These are phyloP conservation scores for Etia nguti DNA, from an alignment of 2,113 vertebrate species.

Conservation along the genomic window DNA sequence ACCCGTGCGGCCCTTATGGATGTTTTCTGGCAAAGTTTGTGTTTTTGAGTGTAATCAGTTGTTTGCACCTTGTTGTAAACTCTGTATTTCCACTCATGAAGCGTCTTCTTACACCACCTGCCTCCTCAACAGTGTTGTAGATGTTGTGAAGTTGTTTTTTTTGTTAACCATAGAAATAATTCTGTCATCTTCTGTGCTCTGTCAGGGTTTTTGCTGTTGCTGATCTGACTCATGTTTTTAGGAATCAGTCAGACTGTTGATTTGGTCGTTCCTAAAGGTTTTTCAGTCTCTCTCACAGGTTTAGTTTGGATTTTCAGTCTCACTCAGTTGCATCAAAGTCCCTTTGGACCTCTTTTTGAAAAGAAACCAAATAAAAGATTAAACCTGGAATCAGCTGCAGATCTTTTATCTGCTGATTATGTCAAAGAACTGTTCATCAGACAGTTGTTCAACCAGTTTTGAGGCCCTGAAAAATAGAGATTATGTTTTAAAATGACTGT, in stretches of 20 bases:
- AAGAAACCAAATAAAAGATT: fast-evolving
- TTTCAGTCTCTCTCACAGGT: fast-evolving
- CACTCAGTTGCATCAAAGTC: not conserved
- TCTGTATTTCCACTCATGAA: not conserved
- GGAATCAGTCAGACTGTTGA: fast-evolving
- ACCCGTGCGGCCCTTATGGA: fast-evolving
- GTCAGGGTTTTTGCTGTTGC: not conserved
- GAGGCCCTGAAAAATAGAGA: fast-evolving
- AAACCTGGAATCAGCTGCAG: not conserved
- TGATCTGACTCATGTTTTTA: not conserved
- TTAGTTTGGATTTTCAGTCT: not conserved
- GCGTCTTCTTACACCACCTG: not conserved
- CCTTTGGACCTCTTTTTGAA: not conserved
- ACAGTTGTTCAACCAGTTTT: not conserved
- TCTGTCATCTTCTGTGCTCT: fast-evolving
- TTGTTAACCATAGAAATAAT: not conserved
- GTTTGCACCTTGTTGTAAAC: not conserved
- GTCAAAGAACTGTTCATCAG: not conserved
- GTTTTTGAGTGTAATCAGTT: not conserved
- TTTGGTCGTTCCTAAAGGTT: not conserved
- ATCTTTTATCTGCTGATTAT: fast-evolving
- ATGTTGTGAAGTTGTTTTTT: not conserved
- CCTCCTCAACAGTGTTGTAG: not conserved
- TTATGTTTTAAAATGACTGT: fast-evolving
- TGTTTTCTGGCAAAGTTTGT: not conserved